These are phyloP conservation scores for Hyperopisus bebe DNA, from an alignment of 2,113 vertebrate genomes.

Conservation along the genomic window DNA sequence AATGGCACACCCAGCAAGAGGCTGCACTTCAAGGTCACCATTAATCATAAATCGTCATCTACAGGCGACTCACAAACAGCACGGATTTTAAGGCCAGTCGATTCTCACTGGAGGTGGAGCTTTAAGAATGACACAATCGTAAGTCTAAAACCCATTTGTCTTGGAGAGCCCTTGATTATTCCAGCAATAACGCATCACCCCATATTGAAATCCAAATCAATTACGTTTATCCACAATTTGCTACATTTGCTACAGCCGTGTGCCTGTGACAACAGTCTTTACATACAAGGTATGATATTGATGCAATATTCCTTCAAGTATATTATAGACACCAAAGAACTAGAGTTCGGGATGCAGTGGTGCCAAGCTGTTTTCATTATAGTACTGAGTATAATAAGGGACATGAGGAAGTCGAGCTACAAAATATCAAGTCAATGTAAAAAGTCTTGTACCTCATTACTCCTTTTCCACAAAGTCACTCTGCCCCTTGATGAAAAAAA, in stretches of 20 bases:
- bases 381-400: not conserved
- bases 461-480: not conserved
- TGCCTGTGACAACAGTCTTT: not conserved
- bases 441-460: not conserved
- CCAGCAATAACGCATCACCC: conserved; percentile 36
- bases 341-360: not conserved
- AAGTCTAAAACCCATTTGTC: not conserved
- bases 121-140: not conserved
- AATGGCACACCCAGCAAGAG: not conserved
- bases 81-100: not conserved
- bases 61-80: not conserved
- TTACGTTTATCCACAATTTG: conserved; percentile 35
- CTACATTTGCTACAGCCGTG: not conserved
- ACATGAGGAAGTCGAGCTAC: not conserved
- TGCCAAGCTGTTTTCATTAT: not conserved
- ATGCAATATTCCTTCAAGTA: not conserved
- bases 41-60: not conserved
- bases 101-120: not conserved
- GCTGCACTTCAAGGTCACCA: not conserved
- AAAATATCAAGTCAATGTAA: not conserved
- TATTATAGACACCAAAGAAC: not conserved
- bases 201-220: conserved; percentile 53
- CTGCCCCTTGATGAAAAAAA: not conserved
- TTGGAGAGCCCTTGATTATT: conserved; percentile 47
- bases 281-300: not conserved